Base-by-base conservation (phyloP, 2,888 invertebrate genomes). In the Agonum fuliginosum region DNA sequence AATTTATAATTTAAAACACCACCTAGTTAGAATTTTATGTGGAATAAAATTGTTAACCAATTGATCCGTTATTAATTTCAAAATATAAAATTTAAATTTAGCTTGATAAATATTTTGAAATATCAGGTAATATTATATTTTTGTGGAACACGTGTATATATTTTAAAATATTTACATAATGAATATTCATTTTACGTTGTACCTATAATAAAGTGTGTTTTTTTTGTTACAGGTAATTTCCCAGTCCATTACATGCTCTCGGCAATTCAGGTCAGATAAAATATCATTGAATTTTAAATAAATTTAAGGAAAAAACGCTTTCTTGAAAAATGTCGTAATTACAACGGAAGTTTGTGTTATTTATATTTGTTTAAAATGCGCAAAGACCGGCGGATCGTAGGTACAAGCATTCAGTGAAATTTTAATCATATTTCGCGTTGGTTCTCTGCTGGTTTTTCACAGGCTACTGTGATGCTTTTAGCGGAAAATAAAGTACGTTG, bases 391-490 rank as follows among this genome's bases (percentile, higher is more conserved):
- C 30, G 17, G 34, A 34, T 65, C 65, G 20, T n/a, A 30, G 27
- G n/a, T 27, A 27, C 30, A 27, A 8, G 58, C 62, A 62, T 48
- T 48, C 17, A 46, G 43, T 72, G 51, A 72, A 51, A 72, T 73
- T 73, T 62, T 73, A 73, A 73, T 73, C 37, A 73, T 73, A 73
- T 73, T 73, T 73, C 54, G 62, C 43, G 43, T 41, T 20, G 51
- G 48, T 46, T 30, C 54, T 12, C 6, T 20, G 72, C 54, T 54
- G 17, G 34, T 37, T 72, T 72, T 34, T 73, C 62, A 62, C 37
- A 27, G 73, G 24, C 73, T 22, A 62, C 58, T 72, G 54, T 73
- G 73, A 73, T 62, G 73, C 73, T 73, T 73, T 73, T 73, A 73
- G 73, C 73, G 41, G 62, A 62, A 62, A 73, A 73, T 73, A 73